Percentiles rank a stretch among this genome's conserved stretches.
Evolutionary conservation across 2,113 vertebrate genomes (phyloP).

Genomic region (Aptenodytes forsteri): DNA sequence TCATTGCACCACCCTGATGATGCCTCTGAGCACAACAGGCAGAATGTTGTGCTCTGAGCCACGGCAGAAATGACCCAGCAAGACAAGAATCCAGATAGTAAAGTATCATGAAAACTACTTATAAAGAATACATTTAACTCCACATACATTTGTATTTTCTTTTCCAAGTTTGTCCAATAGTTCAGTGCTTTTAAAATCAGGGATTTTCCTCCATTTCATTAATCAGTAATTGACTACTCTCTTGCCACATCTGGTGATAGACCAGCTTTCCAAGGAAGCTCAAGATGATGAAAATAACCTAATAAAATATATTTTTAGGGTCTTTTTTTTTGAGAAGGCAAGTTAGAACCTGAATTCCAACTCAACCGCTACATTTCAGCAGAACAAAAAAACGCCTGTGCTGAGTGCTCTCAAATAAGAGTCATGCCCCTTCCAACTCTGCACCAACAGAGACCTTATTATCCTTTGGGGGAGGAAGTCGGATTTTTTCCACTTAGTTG

Average conservation of each 20-base stretch:
- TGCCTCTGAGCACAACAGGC: not conserved
- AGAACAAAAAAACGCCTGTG: slow-evolving; percentile 62
- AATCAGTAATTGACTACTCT: not conserved
- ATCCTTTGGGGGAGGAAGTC: slow-evolving; percentile 40
- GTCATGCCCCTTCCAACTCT: not conserved
- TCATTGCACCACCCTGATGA: not conserved
- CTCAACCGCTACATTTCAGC: slow-evolving; percentile 24
- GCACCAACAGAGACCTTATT: slow-evolving; percentile 50
- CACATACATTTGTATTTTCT: not conserved
- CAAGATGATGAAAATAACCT: slow-evolving; percentile 18
- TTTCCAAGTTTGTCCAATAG: not conserved
- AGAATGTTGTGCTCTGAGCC: no score
- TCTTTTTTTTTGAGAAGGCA: not conserved
- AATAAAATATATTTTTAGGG: slow-evolving; percentile 33
- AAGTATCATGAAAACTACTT: not conserved
- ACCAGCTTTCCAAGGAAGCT: slow-evolving; percentile 38
- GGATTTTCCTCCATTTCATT: slow-evolving; percentile 50
- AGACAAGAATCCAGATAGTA: not conserved
- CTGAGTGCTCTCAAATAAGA: slow-evolving; percentile 24
- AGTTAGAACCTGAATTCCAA: slow-evolving; percentile 52
- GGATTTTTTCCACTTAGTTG: slow-evolving; percentile 61
- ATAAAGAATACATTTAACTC: not conserved
- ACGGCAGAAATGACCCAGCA: not conserved
- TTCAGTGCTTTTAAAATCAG: not conserved
- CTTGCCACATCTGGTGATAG: not conserved